Percentiles rank a stretch among this genome's conserved stretches.
These are phyloP conservation scores for Sweltsa coloradensis DNA, from an alignment of 1,140 invertebrate species.

Conservation along the genomic window DNA sequence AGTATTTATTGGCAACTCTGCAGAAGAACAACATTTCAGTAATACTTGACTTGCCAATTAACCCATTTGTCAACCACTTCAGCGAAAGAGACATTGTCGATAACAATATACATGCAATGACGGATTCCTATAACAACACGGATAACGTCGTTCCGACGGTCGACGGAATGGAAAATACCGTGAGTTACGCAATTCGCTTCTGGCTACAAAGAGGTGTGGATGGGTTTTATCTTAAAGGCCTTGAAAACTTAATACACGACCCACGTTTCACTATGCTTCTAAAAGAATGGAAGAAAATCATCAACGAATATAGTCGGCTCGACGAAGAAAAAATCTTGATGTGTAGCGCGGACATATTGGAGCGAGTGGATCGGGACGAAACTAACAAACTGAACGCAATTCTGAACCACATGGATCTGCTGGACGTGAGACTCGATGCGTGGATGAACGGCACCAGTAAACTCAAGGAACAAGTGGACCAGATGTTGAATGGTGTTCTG, in stretches of 20 bases:
- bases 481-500: conserved; percentile 38
- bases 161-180: conserved; percentile 21
- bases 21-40: conserved; percentile 55
- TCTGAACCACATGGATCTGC: conserved; percentile 50
- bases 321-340: conserved; percentile 49
- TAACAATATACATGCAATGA: not conserved
- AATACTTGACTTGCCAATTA: conserved; percentile 60
- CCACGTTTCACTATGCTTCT: conserved; percentile 35
- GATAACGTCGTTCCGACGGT: conserved; percentile 12
- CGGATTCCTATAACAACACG: conserved; percentile 4
- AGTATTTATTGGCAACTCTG: conserved; percentile 40
- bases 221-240: conserved; percentile 68
- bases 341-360: conserved; percentile 43
- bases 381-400: conserved; percentile 31
- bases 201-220: conserved; percentile 57
- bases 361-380: conserved; percentile 27
- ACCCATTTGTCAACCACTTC: conserved; percentile 36
- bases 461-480: conserved; percentile 42
- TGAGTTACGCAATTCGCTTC: conserved; percentile 42
- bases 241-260: conserved; percentile 37
- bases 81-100: not conserved
- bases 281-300: conserved; percentile 44
- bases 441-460: conserved; percentile 33
- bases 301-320: conserved; percentile 7
- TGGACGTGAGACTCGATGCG: conserved; percentile 50